Percentiles rank a stretch among this genome's conserved stretches.
Conservation (phyloP, 2,888 invertebrate species). For the Himalopsyche anomala region DNA sequence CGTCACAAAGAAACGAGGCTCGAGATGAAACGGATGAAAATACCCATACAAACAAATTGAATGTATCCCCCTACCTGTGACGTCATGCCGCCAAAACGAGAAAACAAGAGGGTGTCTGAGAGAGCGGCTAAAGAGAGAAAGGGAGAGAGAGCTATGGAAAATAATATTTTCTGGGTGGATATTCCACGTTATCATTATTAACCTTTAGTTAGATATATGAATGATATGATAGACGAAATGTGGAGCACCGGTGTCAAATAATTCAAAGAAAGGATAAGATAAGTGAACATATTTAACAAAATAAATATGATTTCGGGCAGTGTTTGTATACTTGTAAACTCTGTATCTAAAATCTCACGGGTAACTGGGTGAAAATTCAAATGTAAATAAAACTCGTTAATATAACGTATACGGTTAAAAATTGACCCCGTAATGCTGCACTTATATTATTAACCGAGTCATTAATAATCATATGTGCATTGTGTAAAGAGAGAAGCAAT, state of each 20-base stretch:
- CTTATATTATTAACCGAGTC: too few relatives aligned
- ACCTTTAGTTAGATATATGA: background rate
- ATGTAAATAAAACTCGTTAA: too few relatives aligned
- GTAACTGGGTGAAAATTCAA: too few relatives aligned
- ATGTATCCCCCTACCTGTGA: constrained; percentile 39
- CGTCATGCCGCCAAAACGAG: constrained; percentile 36
- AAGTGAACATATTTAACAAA: too few relatives aligned
- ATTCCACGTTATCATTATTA: constrained; percentile 12
- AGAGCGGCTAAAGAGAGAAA: background rate
- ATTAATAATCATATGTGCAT: too few relatives aligned
- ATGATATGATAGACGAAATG: background rate
- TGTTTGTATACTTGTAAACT: too few relatives aligned
- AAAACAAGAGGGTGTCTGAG: background rate
- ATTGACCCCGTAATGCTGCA: too few relatives aligned
- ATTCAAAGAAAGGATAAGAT: background rate
- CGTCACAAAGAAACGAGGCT: constrained; percentile 7
- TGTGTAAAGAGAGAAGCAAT: too few relatives aligned
- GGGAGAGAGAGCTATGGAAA: constrained; percentile 1
- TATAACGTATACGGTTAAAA: too few relatives aligned
- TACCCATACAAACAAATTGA: constrained; percentile 29
- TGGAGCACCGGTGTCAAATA: constrained; percentile 26
- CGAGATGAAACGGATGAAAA: constrained; percentile 32
- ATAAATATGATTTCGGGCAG: too few relatives aligned
- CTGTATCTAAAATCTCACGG: too few relatives aligned
- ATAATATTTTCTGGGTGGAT: constrained; percentile 4